A percentile compares a stretch with the other conserved stretches of the same genome.
Conservation (phyloP, 2,113 vertebrate genomes). For the Triplophysa dalaica region DNA sequence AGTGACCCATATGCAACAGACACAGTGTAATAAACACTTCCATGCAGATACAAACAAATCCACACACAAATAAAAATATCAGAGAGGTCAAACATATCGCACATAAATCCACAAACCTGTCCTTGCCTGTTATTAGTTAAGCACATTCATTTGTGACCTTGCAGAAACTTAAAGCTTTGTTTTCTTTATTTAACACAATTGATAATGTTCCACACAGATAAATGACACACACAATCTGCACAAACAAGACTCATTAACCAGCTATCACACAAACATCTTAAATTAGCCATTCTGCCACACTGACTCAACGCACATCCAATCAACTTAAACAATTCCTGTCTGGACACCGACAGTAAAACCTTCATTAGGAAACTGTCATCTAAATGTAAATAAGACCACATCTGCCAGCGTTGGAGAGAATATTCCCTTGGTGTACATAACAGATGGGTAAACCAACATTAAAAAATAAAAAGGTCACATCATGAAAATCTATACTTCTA, state of each 20-base stretch:
- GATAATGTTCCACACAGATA: background rate
- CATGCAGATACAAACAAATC: background rate
- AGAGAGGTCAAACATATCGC: background rate
- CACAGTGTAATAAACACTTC: constrained; percentile 8
- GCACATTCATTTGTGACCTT: constrained; percentile 17
- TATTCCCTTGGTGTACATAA: background rate
- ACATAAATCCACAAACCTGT: background rate
- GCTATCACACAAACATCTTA: constrained; percentile 8
- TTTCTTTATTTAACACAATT: background rate
- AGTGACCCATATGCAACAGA: constrained; percentile 25
- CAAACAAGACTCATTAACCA: background rate
- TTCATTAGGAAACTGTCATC: background rate
- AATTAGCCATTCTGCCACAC: background rate
- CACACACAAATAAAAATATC: background rate
- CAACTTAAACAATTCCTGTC: background rate
- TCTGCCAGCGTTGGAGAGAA: background rate
- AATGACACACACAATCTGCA: background rate
- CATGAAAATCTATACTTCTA: background rate
- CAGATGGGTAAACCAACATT: background rate
- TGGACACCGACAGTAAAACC: background rate
- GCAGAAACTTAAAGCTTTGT: constrained; percentile 7
- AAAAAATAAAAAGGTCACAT: background rate
- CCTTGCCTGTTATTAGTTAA: background rate
- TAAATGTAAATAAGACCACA: constrained; percentile 36
- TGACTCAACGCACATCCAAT: background rate